phyloP scores from a whole-genome alignment of 64 coral and sea anemone genomes.

The Pocillopora verrucosa region DNA sequence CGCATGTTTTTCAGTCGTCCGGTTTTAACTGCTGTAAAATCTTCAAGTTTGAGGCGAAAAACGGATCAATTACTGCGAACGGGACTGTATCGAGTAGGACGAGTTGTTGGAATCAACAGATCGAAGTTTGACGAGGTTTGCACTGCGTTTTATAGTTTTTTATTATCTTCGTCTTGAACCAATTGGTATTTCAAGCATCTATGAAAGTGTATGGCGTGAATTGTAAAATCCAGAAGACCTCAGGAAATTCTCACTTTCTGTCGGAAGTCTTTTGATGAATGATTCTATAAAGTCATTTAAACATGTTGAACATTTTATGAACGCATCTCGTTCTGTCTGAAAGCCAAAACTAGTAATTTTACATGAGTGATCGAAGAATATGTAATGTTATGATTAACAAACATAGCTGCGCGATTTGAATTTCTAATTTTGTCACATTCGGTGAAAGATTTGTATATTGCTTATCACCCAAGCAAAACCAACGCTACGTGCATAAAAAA shows the following conservation, averaged over 20 bases:
- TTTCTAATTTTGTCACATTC: constrained; percentile 81
- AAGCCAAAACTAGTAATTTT: constrained; percentile 53
- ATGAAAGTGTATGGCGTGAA: constrained; percentile 48
- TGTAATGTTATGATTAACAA: constrained; percentile 79
- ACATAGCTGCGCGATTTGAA: constrained; percentile 61
- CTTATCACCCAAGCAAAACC: constrained; percentile 9
- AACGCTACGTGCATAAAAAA: background rate
- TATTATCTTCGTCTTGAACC: constrained; percentile 28
- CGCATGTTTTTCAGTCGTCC: constrained; percentile 29
- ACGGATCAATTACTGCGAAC: background rate
- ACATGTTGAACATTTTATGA: constrained; percentile 16
- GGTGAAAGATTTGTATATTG: constrained; percentile 48
- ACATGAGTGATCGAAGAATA: constrained; percentile 21
- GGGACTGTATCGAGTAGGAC: background rate
- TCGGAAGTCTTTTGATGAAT: constrained; percentile 8
- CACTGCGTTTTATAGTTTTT: constrained; percentile 47
- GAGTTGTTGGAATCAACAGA: constrained; percentile 11
- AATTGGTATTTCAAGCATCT: constrained; percentile 72
- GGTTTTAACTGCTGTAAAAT: constrained; percentile 45
- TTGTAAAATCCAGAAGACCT: constrained; percentile 20
- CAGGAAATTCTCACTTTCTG: constrained; percentile 14
- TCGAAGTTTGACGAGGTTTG: constrained; percentile 31
- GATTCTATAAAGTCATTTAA: background rate
- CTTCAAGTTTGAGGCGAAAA: constrained; percentile 15
- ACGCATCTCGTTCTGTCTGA: constrained; percentile 5